Base-by-base conservation (phyloP, 2,113 vertebrate genomes). In the Gasterosteus aculeatus region DNA sequence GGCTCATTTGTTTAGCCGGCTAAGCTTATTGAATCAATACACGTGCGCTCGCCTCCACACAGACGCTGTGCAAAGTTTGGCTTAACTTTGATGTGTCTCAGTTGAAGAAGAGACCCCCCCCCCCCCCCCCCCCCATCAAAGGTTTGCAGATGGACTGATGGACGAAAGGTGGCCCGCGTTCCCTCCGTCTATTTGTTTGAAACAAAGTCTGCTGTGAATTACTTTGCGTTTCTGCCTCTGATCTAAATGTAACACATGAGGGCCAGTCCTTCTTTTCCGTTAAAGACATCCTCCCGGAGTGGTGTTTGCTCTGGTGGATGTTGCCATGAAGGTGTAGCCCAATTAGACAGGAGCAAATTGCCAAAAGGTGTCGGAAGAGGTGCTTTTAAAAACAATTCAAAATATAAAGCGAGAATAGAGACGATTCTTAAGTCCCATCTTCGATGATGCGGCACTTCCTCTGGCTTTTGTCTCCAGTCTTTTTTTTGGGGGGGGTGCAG, bases 361-460 rank as follows among this genome's bases (percentile, higher is more conserved):
- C 69, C 84, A 33, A 33, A 33, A 33, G 33, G 33, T 33, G 33
- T 33, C 3, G 33, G 33, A 33, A 33, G 33, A 38, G 35, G 5
- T 38, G 35, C 35, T 38, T 38, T 38, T 38, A 7, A 38, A 38
- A 38, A 38, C 7, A 38, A 38, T 38, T 38, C 35, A 5, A 38
- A 38, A 38, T 38, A 38, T 38, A 38, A 38, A 38, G 35, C 5
- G 35, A 7, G 35, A 38, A 38, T 38, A 38, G 33, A 33, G 33
- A 38, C 35, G 5, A 33, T 49, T n/a, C n/a, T n/a, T 10, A 12
- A 81, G 91, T 88, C 88, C 72, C 86, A 80, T 92, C 90, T 90
- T 91, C 89, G 91, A 88, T 92, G 93, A 94, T 91, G 93, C 91
- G 78, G 90, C 88, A 90, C 92, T 93, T 94, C 93, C 94, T 93